Percentiles rank a stretch among this genome's conserved stretches.
Evolutionary conservation across 1,140 invertebrate species (phyloP).

Genomic region (Sarcophaga bullata): DNA sequence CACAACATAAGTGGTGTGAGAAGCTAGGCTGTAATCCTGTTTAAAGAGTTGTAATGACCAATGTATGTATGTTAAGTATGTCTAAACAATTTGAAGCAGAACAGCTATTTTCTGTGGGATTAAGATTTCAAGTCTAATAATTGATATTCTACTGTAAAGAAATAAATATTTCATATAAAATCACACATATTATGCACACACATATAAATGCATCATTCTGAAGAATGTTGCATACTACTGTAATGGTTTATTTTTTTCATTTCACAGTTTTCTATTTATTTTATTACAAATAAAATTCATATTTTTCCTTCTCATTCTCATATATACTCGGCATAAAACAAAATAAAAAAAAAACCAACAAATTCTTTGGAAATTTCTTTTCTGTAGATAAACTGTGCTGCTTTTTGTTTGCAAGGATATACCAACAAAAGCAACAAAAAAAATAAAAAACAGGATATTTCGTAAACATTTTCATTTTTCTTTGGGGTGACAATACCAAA

Average conservation of each 20-base stretch:
- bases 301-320: not conserved
- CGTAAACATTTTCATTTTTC: not conserved
- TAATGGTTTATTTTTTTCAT: not conserved
- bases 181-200: no score
- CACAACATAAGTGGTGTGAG: no score
- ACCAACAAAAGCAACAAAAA: not conserved
- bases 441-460: not conserved
- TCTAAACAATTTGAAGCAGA: no score
- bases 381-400: not conserved
- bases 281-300: slow-evolving; percentile 7
- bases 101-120: no score
- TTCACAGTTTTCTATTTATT: not conserved
- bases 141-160: no score
- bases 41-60: no score
- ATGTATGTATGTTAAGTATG: no score
- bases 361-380: not conserved
- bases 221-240: no score
- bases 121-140: no score
- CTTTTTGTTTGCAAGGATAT: not conserved
- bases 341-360: not conserved
- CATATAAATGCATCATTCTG: no score
- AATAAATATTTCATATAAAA: no score
- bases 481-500: slow-evolving; percentile 3
- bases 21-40: no score
- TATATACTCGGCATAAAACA: not conserved